A percentile compares a stretch with the other conserved stretches of the same genome.
Evolutionary conservation across 2,113 vertebrate species (phyloP).

Genomic region (Machaerirhynchus nigripectus): DNA sequence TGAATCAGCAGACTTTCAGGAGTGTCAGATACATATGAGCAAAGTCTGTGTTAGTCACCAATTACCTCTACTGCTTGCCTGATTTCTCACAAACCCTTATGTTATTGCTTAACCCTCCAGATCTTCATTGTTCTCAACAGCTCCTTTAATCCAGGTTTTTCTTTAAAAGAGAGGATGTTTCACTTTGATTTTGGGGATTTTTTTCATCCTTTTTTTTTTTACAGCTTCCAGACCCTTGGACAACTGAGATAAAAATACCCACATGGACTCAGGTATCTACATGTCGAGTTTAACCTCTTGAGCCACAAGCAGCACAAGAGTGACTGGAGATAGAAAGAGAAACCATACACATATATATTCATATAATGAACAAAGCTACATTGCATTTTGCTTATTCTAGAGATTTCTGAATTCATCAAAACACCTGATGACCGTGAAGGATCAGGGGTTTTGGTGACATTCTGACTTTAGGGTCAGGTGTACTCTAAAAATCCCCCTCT

Average conservation of each 20-base stretch:
- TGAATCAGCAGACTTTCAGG: constrained; percentile 20
- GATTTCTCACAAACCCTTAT: background rate
- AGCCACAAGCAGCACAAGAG: background rate
- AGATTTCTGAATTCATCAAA: background rate
- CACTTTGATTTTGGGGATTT: background rate
- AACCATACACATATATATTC: background rate
- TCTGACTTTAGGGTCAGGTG: background rate
- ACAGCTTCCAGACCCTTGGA: background rate
- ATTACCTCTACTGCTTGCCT: background rate
- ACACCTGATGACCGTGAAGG: background rate
- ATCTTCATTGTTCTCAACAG: background rate
- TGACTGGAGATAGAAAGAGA: background rate
- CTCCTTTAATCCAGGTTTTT: constrained; percentile 5
- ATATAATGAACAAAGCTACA: background rate
- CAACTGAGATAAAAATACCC: background rate
- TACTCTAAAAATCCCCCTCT: background rate
- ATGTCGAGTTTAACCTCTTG: accelerated
- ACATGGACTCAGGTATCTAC: background rate
- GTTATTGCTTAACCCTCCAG: background rate
- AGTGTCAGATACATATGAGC: background rate
- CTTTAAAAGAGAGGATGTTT: background rate
- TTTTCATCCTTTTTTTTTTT: background rate
- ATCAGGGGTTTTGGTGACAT: background rate
- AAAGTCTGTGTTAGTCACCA: background rate
- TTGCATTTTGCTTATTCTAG: background rate